These are phyloP conservation scores for Caenorhabditis wallacei DNA, from an alignment of 2,888 invertebrate species.

Conservation along the genomic window DNA sequence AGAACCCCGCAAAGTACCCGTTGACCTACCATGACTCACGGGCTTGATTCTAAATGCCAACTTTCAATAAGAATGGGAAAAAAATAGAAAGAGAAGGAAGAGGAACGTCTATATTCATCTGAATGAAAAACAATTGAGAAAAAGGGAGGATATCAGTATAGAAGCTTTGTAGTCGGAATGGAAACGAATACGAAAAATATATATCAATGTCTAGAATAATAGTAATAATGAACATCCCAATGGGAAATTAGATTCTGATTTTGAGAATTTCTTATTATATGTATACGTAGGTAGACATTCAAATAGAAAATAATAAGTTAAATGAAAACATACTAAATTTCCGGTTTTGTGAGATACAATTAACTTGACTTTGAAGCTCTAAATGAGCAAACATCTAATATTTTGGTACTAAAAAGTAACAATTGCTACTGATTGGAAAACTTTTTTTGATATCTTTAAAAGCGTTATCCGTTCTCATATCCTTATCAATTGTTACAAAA, in stretches of 20 bases:
- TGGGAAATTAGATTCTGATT: conserved; percentile 26
- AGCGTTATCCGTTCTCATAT: too few relatives aligned
- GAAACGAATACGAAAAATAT: conserved; percentile 25
- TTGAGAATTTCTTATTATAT: not conserved
- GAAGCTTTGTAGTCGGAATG: conserved; percentile 24
- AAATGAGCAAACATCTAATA: too few relatives aligned
- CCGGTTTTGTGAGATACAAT: too few relatives aligned
- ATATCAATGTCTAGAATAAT: conserved; percentile 13
- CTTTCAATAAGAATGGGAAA: not conserved
- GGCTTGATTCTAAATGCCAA: conserved; percentile 6
- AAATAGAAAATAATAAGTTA: too few relatives aligned
- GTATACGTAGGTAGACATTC: not conserved
- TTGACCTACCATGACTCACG: conserved; percentile 23
- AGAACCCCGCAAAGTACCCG: conserved; percentile 16
- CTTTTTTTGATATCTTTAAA: too few relatives aligned
- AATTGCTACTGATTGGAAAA: too few relatives aligned
- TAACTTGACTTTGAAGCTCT: too few relatives aligned
- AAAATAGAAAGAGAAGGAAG: conserved; percentile 16
- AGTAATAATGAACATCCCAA: conserved; percentile 35
- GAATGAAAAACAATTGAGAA: conserved; percentile 24
- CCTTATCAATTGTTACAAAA: too few relatives aligned
- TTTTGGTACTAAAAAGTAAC: too few relatives aligned
- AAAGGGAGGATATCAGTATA: conserved; percentile 13
- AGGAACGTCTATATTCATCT: not conserved
- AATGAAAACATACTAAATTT: too few relatives aligned